A percentile compares a stretch with the other conserved stretches of the same genome.
phyloP scores from a whole-genome alignment of 2,113 vertebrate genomes.

The Phoxinus phoxinus region DNA sequence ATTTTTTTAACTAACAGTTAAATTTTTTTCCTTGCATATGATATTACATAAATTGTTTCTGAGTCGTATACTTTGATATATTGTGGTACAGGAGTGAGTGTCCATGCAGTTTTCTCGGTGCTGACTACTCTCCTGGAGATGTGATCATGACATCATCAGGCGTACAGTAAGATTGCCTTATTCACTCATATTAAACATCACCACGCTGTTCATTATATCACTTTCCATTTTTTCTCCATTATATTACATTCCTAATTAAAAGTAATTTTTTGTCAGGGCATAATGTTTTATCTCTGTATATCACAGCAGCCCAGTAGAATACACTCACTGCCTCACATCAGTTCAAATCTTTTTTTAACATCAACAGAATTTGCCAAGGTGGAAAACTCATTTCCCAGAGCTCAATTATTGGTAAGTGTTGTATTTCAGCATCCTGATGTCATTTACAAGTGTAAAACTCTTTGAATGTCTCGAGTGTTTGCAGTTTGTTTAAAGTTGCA shows the following conservation, averaged over 20 bases:
- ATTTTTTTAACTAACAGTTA: not conserved
- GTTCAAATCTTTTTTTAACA: constrained; percentile 28
- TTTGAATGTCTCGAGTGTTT: not conserved
- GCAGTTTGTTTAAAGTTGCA: not conserved
- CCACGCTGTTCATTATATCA: not conserved
- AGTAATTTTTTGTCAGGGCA: not conserved
- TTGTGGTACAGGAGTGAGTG: constrained; percentile 84
- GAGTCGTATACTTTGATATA: not conserved
- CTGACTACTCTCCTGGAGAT: constrained; percentile 89
- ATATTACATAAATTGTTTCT: not conserved
- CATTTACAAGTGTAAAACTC: not conserved
- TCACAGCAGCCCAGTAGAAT: not conserved
- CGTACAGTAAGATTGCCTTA: constrained; percentile 84
- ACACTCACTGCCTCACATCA: not conserved
- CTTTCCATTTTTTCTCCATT: too few species aligned
- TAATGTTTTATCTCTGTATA: not conserved
- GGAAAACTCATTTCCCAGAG: constrained; percentile 87
- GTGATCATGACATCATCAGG: constrained; percentile 88
- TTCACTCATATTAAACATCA: constrained; percentile 5
- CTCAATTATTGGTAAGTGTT: constrained; percentile 73
- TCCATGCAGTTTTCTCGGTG: constrained; percentile 90
- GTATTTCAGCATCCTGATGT: constrained; percentile 2
- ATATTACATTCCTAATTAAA: not conserved
- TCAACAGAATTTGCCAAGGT: constrained; percentile 85
- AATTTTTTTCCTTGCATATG: not conserved